These are phyloP conservation scores for Syritta pipiens DNA, from an alignment of 2,888 invertebrate genomes.

Conservation along the genomic window DNA sequence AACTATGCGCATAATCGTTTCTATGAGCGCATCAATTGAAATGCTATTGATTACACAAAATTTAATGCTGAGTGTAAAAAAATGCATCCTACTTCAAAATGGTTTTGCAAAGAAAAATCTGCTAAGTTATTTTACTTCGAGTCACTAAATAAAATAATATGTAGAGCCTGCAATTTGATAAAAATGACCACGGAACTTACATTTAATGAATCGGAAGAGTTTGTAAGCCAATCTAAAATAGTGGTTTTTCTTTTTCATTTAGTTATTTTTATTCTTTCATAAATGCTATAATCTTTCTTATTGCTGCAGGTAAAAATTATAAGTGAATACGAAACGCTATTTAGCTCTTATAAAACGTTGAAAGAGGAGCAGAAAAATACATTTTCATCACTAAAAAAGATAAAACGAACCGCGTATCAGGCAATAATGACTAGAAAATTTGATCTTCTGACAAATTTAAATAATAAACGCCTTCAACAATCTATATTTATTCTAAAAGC, in stretches of 20 bases:
- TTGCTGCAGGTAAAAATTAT: conserved; percentile 2
- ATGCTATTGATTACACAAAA: conserved; percentile 12
- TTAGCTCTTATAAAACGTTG: background rate
- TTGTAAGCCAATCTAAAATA: too few relatives aligned
- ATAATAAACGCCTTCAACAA: conserved; percentile 30
- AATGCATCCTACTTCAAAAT: conserved; percentile 9
- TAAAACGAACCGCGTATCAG: conserved; percentile 5
- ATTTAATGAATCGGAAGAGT: background rate
- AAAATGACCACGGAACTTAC: conserved; percentile 12
- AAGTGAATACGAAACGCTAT: conserved; percentile 17
- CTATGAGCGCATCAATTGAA: too few relatives aligned
- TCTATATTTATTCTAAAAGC: conserved; percentile 18
- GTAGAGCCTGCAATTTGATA: conserved; percentile 8
- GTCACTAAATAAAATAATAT: background rate
- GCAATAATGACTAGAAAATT: conserved; percentile 2
- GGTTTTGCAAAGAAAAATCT: conserved; percentile 13
- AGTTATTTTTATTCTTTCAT: background rate
- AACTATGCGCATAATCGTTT: too few relatives aligned
- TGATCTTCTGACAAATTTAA: background rate
- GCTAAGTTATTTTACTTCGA: background rate
- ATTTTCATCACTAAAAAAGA: conserved; percentile 8
- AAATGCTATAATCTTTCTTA: background rate
- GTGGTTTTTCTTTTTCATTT: too few relatives aligned
- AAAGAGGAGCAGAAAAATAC: background rate
- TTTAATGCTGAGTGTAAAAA: background rate